These are phyloP conservation scores for Perodicticus potto DNA, from an alignment of 2,797 vertebrate species.

Conservation along the genomic window DNA sequence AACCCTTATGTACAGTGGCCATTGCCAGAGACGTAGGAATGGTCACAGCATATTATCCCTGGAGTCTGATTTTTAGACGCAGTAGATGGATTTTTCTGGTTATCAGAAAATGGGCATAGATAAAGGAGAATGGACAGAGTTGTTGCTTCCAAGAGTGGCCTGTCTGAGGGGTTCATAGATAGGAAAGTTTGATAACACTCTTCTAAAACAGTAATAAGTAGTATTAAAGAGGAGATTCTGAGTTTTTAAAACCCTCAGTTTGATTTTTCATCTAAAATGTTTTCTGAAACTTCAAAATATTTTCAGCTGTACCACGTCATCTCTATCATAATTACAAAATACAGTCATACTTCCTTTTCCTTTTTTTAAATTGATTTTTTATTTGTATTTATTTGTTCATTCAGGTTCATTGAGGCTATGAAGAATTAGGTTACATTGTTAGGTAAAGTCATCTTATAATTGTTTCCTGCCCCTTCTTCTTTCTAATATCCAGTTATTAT, in stretches of 20 bases:
- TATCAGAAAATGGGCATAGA: not conserved
- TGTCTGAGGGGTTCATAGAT: not conserved
- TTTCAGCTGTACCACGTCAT: not conserved
- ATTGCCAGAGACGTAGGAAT: not conserved
- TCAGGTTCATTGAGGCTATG: too few species aligned
- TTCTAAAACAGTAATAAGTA: not conserved
- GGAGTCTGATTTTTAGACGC: not conserved
- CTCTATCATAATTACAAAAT: not conserved
- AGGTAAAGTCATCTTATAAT: too few species aligned
- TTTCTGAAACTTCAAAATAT: not conserved
- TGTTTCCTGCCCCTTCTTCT: not conserved
- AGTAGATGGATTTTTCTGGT: not conserved
- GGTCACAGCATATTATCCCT: not conserved
- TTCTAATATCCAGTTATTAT: not conserved
- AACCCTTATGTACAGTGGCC: not conserved
- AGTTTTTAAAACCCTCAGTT: not conserved
- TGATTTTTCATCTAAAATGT: conserved; percentile 34
- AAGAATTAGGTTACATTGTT: too few species aligned
- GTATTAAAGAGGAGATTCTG: not conserved
- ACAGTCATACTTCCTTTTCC: not conserved
- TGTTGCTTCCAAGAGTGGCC: not conserved
- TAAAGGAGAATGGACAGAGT: not conserved
- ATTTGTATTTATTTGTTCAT: too few species aligned
- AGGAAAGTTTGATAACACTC: not conserved
- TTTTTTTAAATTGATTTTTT: too few species aligned